A percentile compares a stretch with the other conserved stretches of the same genome.
Evolutionary conservation across 2,797 vertebrate genomes (phyloP).

Genomic region (Sciurus vulgaris): DNA sequence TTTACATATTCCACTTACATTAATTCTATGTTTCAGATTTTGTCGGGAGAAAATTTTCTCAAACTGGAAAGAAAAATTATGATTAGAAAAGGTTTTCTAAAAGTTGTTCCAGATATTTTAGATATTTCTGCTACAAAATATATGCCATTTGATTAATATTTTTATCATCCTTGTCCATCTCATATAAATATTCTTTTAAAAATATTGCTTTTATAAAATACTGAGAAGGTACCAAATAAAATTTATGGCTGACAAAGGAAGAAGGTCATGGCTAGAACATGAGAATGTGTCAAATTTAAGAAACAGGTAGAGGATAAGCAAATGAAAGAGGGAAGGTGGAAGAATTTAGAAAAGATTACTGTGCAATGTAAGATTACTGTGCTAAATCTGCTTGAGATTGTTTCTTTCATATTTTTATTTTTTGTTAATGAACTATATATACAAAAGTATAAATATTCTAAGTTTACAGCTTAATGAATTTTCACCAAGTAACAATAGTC

Average conservation of each 20-base stretch:
- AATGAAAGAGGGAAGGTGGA: neutral
- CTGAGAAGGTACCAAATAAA: neutral
- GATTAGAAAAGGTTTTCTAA: neutral
- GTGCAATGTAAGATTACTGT: neutral
- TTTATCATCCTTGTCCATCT: neutral
- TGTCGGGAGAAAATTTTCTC: neutral
- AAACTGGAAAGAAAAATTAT: neutral
- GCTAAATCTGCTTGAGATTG: neutral
- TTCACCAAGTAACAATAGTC: neutral
- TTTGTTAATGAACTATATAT: neutral
- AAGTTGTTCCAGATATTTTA: neutral
- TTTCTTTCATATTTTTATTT: neutral
- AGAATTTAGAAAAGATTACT: neutral
- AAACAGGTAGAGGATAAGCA: neutral
- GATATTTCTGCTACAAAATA: neutral
- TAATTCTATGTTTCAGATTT: neutral
- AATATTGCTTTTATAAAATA: neutral
- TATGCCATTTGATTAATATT: conserved; percentile 1
- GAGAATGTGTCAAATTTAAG: neutral
- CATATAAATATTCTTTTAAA: conserved; percentile 10
- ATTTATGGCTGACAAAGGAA: conserved; percentile 2
- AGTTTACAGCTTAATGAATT: neutral
- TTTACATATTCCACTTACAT: neutral
- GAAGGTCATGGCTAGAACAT: neutral
- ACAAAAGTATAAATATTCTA: neutral